Base-by-base conservation (phyloP, 2,797 vertebrate species). In the Poecilia velifera region DNA sequence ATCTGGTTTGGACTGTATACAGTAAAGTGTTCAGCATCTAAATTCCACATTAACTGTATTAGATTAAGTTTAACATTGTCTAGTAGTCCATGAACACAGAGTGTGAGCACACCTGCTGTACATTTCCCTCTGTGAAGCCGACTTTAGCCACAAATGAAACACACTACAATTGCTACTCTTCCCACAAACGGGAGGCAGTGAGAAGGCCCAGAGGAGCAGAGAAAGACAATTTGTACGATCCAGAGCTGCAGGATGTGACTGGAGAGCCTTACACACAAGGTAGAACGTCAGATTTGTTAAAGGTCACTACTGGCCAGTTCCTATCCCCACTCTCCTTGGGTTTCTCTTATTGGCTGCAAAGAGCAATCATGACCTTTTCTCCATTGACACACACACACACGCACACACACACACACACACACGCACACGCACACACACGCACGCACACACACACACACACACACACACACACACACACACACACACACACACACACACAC, bases 331-430 rank as follows among this genome's bases (percentile, higher is more conserved):
- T 75, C 88, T 89, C 81, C 53, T 78, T 25, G 79, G 87, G 83
- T 86, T 90, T 86, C 88, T 90, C 88, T 90, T 86, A 92, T 91
- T 93, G 92, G 90, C 88, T 93, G 87, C 87, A 87, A 80, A 91
- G 93, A 84, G 91, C 92, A 93, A 95, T 94, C 90, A 89, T 95
- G 94, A 94, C 92, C 93, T 94, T 95, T 95, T 89, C 86, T 84
- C 43, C 74, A 72, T 82, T 64, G 76, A 73, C 80, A 77, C 62
- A 66, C 77, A 31, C 72, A 41, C 59, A 41, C 45, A 2, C 72
- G 45, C 45, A 41, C 34, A 5, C 25, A 28, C 45, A 3, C 68
- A 57, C 45, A 20, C 34, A 10, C 25, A 20, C 77, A 68, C 45
- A 3, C 68, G 34, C 45, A 41, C 34, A 3, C 25, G 20, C 77